phyloP scores from a whole-genome alignment of 1,140 invertebrate genomes.

The Formica selysi region DNA sequence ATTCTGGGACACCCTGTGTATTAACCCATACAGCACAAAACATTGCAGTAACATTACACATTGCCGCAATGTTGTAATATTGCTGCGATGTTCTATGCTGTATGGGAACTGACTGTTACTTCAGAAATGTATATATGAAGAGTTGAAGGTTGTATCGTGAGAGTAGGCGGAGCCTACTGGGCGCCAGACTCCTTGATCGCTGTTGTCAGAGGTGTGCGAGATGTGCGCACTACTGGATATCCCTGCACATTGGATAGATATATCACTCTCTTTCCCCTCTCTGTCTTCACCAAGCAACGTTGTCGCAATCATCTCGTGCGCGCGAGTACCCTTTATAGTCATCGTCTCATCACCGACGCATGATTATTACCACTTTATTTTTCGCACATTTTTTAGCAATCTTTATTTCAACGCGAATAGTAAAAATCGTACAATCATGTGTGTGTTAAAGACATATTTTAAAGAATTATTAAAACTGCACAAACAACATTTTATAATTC shows the following conservation, averaged over 20 bases:
- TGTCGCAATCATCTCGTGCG: constrained; percentile 76
- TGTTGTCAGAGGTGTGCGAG: constrained; percentile 76
- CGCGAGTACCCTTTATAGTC: constrained; percentile 67
- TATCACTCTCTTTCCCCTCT: constrained; percentile 53
- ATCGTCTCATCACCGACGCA: not conserved
- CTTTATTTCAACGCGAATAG: not conserved
- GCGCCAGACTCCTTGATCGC: constrained; percentile 73
- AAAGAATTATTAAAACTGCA: not conserved
- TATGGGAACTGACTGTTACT: too few species aligned
- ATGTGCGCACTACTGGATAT: constrained; percentile 64
- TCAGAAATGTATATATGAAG: not conserved
- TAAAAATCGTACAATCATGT: not conserved
- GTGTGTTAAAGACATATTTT: not conserved
- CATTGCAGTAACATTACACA: too few species aligned
- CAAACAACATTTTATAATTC: not conserved
- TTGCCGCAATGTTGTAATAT: too few species aligned
- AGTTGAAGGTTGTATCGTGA: constrained; percentile 74
- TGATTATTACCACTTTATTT: not conserved
- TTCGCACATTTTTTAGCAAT: constrained; percentile 8
- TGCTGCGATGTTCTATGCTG: too few species aligned
- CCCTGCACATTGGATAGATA: constrained; percentile 78
- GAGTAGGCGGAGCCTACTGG: constrained; percentile 80
- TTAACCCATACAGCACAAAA: too few species aligned
- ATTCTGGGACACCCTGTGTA: too few species aligned
- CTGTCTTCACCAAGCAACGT: not conserved